Conservation (phyloP, 2,888 invertebrate species). For the Conus canariensis region DNA sequence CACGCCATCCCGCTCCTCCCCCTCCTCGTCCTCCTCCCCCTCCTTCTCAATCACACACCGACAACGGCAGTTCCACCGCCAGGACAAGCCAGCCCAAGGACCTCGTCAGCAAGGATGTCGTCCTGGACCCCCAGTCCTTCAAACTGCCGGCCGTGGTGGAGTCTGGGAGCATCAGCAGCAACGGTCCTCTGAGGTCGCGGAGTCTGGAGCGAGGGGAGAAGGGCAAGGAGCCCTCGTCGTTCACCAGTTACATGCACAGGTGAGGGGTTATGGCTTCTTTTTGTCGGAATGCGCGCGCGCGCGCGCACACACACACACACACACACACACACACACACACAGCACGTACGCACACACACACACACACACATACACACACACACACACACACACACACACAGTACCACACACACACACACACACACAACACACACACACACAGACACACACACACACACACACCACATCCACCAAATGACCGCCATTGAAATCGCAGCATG, state of each 20-base stretch:
- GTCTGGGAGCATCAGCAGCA: background rate
- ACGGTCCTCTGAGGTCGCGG: constrained; percentile 4
- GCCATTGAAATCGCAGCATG: too few relatives aligned
- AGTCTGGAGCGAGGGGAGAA: background rate
- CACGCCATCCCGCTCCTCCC: background rate
- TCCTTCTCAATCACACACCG: too few relatives aligned
- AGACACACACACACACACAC: too few relatives aligned
- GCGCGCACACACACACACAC: background rate
- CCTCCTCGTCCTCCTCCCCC: background rate
- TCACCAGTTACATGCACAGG: constrained; percentile 37
- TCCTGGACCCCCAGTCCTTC: background rate
- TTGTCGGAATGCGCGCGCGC: too few relatives aligned
- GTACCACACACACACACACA: background rate
- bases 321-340: constrained; percentile 8
- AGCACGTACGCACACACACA: background rate
- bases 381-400: constrained; percentile 16
- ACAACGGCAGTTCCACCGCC: background rate
- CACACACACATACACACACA: constrained; percentile 5
- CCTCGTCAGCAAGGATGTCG: background rate
- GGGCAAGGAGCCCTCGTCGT: background rate
- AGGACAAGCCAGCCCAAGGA: background rate
- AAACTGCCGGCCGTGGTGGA: constrained; percentile 31
- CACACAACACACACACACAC: constrained; percentile 4
- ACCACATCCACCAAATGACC: too few relatives aligned
- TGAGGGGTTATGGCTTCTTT: background rate